phyloP scores from a whole-genome alignment of 2,113 vertebrate genomes.

The Gymnorhina tibicen region DNA sequence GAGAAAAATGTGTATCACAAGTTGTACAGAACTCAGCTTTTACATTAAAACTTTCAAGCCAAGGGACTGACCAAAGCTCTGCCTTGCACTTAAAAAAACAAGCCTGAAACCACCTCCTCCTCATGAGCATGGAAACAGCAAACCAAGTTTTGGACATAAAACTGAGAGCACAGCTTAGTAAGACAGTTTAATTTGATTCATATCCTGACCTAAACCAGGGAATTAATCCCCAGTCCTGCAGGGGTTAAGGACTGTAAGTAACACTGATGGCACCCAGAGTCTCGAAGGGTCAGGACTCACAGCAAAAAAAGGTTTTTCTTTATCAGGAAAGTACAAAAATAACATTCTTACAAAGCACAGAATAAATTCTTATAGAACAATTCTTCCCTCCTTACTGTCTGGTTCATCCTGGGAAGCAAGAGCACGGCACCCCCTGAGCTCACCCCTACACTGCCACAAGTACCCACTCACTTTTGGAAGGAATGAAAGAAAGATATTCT shows the following conservation, averaged over 20 bases:
- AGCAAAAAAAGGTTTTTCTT: neutral
- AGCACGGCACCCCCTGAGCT: neutral
- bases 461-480: neutral
- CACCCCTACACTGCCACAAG: neutral
- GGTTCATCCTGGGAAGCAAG: neutral
- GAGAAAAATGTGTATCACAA: neutral
- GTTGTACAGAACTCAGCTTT: neutral
- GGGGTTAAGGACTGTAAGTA: neutral
- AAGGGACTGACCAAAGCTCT: neutral
- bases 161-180: neutral
- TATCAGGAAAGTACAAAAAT: neutral
- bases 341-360: neutral
- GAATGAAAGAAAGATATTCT: neutral
- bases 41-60: neutral
- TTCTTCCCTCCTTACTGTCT: neutral
- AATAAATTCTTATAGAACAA: neutral
- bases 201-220: neutral
- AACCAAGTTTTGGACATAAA: neutral
- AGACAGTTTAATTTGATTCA: neutral
- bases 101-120: neutral
- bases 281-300: neutral
- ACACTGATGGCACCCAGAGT: neutral
- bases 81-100: neutral
- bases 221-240: neutral
- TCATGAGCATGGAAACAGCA: neutral